Evolutionary conservation across 2,888 invertebrate species (phyloP).

Genomic region (Pollenia griseotomentosa): DNA sequence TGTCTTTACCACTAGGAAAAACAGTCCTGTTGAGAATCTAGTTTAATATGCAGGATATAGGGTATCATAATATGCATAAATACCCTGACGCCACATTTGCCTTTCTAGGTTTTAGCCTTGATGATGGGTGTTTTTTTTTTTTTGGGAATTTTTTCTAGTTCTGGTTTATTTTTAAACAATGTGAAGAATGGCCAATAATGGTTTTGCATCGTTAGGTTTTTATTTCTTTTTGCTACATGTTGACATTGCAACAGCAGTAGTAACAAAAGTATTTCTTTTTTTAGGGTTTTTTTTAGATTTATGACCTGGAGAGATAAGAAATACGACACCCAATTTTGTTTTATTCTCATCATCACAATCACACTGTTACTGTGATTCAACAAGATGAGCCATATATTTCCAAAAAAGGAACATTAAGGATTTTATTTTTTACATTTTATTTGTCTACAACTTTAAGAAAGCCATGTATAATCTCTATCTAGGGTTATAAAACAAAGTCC

Average conservation of each 20-base stretch:
- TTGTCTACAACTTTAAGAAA: neutral
- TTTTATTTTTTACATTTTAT: slow-evolving; percentile 20
- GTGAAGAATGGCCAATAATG: slow-evolving; percentile 1
- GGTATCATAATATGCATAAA: neutral
- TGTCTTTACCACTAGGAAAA: too few relatives aligned
- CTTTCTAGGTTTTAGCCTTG: neutral
- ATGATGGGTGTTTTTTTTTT: neutral
- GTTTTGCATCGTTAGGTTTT: slow-evolving; percentile 11
- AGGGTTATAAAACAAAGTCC: too few relatives aligned
- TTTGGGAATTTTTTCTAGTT: neutral
- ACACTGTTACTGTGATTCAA: neutral
- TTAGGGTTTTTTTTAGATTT: slow-evolving; percentile 13
- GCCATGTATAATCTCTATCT: neutral
- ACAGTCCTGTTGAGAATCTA: too few relatives aligned
- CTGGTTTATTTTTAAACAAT: slow-evolving; percentile 2
- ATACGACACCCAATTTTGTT: slow-evolving; percentile 1
- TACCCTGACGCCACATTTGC: neutral
- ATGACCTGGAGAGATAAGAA: slow-evolving; percentile 29
- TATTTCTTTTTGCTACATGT: too few relatives aligned
- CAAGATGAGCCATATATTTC: neutral
- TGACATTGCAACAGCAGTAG: neutral
- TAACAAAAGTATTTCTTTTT: neutral
- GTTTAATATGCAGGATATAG: neutral
- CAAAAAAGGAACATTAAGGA: neutral
- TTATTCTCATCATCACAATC: neutral